Evolutionary conservation across 2,113 vertebrate species (phyloP).

Genomic region (Pteruthius melanotis): DNA sequence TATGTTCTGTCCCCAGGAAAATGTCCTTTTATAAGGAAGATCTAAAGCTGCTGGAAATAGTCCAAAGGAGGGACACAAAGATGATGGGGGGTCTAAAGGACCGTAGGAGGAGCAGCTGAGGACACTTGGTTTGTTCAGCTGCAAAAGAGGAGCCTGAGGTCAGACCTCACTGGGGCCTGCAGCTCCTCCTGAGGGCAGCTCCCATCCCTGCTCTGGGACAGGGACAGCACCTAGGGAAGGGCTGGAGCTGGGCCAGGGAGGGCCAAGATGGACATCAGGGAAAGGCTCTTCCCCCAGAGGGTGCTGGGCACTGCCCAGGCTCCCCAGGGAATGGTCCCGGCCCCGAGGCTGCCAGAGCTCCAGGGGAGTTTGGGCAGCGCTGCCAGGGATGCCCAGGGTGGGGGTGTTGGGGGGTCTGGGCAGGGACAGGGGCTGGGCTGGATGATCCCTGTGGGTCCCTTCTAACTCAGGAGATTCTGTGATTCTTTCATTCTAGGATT

Average conservation of each 20-base stretch:
- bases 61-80: background rate
- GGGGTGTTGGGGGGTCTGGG: background rate
- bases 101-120: background rate
- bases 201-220: fast-evolving
- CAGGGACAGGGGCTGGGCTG: background rate
- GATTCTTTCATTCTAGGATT: background rate
- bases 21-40: background rate
- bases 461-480: too few relatives aligned
- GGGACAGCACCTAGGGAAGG: fast-evolving
- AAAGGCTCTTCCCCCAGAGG: background rate
- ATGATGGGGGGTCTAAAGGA: background rate
- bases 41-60: background rate
- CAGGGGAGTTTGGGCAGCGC: background rate
- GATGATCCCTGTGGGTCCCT: too few relatives aligned
- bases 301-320: background rate
- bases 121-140: background rate
- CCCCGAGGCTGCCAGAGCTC: background rate
- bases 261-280: fast-evolving
- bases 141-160: background rate
- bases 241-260: background rate
- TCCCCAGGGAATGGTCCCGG: background rate
- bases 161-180: background rate
- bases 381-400: background rate
- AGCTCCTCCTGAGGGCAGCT: background rate
- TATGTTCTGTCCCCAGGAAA: background rate